Conservation (phyloP, 2,113 vertebrate species). For the Progne subis region DNA sequence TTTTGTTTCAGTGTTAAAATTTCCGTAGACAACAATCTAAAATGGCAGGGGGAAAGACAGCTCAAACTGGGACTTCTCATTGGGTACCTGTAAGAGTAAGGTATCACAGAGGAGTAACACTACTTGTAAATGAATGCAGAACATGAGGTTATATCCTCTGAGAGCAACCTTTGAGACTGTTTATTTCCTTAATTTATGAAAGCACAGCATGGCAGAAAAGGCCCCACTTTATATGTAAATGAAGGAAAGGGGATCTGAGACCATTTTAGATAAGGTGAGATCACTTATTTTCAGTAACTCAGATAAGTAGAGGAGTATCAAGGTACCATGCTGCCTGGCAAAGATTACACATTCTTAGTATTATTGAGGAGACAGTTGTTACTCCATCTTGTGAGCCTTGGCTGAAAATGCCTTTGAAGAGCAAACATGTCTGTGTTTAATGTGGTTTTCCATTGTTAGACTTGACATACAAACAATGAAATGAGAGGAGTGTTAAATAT, state of each 20-base stretch:
- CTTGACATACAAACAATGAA: constrained; percentile 21
- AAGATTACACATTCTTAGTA: not conserved
- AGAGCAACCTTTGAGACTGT: not conserved
- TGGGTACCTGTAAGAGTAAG: not conserved
- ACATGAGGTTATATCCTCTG: not conserved
- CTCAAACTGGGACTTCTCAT: not conserved
- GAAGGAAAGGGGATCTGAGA: not conserved
- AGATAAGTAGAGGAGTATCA: not conserved
- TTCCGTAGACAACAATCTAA: not conserved
- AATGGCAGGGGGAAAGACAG: not conserved
- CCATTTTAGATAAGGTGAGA: not conserved
- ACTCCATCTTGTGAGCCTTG: not conserved
- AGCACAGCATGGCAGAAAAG: not conserved
- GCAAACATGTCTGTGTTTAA: not conserved
- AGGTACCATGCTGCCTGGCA: not conserved
- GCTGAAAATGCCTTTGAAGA: constrained; percentile 26
- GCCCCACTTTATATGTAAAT: not conserved
- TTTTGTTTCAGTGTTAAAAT: not conserved
- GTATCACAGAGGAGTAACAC: not conserved
- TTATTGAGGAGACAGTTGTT: not conserved
- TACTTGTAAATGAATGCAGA: not conserved
- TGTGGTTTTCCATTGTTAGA: constrained; percentile 46
- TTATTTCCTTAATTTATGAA: not conserved
- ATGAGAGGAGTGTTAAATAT: constrained; percentile 44
- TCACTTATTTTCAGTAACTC: not conserved